A percentile compares a stretch with the other conserved stretches of the same genome.
phyloP scores from a whole-genome alignment of 2,888 invertebrate species.

The Kryphioiulus occultus region DNA sequence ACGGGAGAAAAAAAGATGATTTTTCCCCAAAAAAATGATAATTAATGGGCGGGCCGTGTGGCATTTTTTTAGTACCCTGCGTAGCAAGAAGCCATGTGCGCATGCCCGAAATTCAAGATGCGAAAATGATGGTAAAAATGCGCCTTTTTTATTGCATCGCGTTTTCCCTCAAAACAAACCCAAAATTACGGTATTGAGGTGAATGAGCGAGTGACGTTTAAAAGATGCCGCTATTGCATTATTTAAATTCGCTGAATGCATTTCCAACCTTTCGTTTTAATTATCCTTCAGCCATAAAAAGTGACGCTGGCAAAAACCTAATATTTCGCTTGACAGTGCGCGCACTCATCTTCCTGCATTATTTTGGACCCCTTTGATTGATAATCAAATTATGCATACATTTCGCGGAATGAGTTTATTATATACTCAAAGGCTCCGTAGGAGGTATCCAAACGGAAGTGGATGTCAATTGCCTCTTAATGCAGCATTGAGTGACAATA shows the following conservation, averaged over 20 bases:
- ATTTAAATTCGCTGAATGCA: conserved; percentile 24
- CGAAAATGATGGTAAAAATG: neutral
- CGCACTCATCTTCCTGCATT: neutral
- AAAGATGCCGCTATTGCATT: conserved; percentile 31
- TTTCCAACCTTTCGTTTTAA: conserved; percentile 27
- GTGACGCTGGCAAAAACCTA: neutral
- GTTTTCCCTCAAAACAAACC: neutral
- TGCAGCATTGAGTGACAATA: conserved; percentile 41
- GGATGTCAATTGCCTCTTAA: conserved; percentile 46
- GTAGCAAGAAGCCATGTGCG: neutral
- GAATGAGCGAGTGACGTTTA: neutral
- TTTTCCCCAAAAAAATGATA: neutral
- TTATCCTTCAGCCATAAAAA: neutral
- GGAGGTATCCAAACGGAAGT: conserved; percentile 42
- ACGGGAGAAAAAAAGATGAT: conserved; percentile 6
- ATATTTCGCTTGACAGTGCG: neutral
- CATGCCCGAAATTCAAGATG: neutral
- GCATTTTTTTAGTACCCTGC: neutral
- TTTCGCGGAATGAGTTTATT: conserved; percentile 17
- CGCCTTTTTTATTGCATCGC: neutral
- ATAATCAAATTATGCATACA: conserved; percentile 44
- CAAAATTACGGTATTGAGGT: conserved; percentile 7
- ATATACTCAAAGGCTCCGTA: conserved; percentile 16
- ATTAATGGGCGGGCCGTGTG: conserved; percentile 27
- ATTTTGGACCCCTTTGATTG: conserved; percentile 15